Conservation (phyloP, 2,888 invertebrate genomes). For the Hypomecis atomaria region DNA sequence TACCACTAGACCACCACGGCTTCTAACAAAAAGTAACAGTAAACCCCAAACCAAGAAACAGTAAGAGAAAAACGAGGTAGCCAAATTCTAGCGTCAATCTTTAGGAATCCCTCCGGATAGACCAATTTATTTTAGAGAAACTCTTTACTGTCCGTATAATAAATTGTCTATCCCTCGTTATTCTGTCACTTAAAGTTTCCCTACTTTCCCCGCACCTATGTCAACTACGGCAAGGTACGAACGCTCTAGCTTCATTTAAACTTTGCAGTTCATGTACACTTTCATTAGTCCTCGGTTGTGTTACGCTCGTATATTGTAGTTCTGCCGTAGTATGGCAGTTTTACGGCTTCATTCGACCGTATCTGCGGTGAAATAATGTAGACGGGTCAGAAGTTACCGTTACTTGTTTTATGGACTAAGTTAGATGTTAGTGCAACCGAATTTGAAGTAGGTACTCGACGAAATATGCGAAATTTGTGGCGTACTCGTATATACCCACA, state of each 20-base stretch:
- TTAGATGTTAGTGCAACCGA: not conserved
- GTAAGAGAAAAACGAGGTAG: too few relatives aligned
- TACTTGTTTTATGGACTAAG: constrained; percentile 2
- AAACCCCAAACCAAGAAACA: too few relatives aligned
- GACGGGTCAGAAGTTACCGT: constrained; percentile 4
- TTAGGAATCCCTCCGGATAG: too few relatives aligned
- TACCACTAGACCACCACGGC: too few relatives aligned
- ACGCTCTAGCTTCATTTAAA: constrained; percentile 24
- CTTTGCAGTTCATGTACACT: constrained; percentile 26
- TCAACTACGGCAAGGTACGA: constrained; percentile 7
- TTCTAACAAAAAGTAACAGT: too few relatives aligned
- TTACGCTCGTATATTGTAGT: constrained; percentile 12
- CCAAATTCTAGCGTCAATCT: too few relatives aligned
- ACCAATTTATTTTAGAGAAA: too few relatives aligned
- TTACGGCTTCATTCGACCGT: constrained; percentile 8
- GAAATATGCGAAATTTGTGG: not conserved
- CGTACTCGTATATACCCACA: too few relatives aligned
- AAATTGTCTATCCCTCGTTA: too few relatives aligned
- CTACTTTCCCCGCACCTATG: not conserved
- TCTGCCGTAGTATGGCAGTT: constrained; percentile 12
- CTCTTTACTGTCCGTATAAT: not conserved
- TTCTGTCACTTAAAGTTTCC: not conserved
- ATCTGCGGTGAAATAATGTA: constrained; percentile 2
- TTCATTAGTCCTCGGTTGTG: constrained; percentile 22
- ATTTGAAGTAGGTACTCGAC: too few relatives aligned